Evolutionary conservation across 2,888 invertebrate species (phyloP), one percentile per base, ranked within the genome.

Genomic region (Catotricha subobsoleta): DNA sequence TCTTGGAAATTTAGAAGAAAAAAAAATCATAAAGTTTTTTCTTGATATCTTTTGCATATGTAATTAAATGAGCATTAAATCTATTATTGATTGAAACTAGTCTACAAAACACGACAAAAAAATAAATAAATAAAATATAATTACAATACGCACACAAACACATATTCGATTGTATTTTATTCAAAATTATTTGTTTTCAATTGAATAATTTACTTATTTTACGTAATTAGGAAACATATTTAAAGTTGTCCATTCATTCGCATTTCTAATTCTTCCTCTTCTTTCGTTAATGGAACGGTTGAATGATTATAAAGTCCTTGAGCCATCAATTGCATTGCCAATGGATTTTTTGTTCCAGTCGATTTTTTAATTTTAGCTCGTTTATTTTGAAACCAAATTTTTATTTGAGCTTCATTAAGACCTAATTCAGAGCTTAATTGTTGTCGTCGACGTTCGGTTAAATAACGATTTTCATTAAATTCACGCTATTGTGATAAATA

Each of bases 371-470:
- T 81, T 67, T 94, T 94, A 47, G 95, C 95, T 13, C 94, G 71
- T 60, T 94, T 92, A 67, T 94, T 92, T 68, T 94, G 88, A 67
- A 91, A 90, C 91, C 90, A 92, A 60, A 92, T 91, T 69, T 92
- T 92, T 59, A 90, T 95, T 66, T 95, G 95, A 0, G 91, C 90
- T 62, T 97, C 95, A 52, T 94, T 92, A 45, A 95, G 69, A 1
- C 87, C 84, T 44, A 95, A 67, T 54, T 92, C 91, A 4, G 78
- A 71, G n/a, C 92, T 91, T 46, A 95, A 67, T 48, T 86, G 79
- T 59, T 90, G 90, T 34, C 95, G 71, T 48, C 94, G 67, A 45
- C 84, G 72, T 60, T 95, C 95, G 2, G 92, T 94, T 52, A 97
- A 71, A 67, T 95, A 84, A 51, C 84, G 78, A 68, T 87, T 90